Conservation (phyloP, 2,797 vertebrate genomes). For the Falco naumanni region DNA sequence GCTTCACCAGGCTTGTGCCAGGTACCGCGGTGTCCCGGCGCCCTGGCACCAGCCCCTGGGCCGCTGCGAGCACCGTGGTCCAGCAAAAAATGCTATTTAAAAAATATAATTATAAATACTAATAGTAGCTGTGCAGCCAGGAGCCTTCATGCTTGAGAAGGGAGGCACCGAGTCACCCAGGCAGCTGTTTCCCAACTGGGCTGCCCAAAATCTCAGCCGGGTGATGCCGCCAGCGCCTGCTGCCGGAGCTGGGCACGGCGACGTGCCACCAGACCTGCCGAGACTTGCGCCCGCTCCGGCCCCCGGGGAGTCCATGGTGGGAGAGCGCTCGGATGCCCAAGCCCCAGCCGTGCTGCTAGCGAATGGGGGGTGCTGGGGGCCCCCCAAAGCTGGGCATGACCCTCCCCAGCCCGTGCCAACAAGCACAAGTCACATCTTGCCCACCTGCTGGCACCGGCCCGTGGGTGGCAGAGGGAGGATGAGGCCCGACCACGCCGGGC, state of each 20-base stretch:
- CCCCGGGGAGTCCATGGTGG: not conserved
- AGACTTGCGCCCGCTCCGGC: not conserved
- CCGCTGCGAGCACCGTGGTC: fast-evolving
- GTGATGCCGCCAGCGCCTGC: not conserved
- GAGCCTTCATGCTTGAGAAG: not conserved
- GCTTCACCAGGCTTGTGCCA: not conserved
- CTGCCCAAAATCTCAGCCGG: not conserved
- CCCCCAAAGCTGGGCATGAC: not conserved
- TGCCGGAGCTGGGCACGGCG: not conserved
- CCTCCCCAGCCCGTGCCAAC: fast-evolving
- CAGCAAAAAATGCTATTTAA: not conserved
- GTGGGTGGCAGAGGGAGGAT: fast-evolving
- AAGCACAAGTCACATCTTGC: not conserved
- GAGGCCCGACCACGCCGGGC: fast-evolving
- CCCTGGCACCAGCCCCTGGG: not conserved
- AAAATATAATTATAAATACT: not conserved
- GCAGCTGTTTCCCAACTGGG: not conserved
- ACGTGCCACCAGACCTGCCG: not conserved
- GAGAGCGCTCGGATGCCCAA: not conserved
- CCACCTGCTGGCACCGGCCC: not conserved
- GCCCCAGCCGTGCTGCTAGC: not conserved
- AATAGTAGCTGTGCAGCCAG: not conserved
- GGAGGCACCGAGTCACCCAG: not conserved
- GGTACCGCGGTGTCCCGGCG: not conserved
- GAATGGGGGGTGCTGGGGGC: fast-evolving